Evolutionary conservation across 2,113 vertebrate genomes (phyloP).

Genomic region (Picathartes gymnocephalus): DNA sequence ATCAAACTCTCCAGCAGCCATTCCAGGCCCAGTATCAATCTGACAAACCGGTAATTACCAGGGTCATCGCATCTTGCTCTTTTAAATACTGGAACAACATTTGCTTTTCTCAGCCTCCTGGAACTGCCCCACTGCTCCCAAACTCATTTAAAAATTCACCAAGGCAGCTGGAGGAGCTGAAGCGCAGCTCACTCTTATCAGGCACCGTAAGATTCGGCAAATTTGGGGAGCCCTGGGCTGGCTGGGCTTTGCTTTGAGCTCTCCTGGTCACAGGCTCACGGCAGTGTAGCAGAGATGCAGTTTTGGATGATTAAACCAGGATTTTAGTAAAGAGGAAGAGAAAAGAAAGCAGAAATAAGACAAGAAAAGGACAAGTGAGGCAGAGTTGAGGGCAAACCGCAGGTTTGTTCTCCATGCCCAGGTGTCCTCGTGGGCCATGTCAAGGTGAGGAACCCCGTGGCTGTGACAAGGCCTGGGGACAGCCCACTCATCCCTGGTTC

Average conservation of each 20-base stretch:
- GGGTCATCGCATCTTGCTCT: neutral
- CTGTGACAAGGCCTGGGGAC: neutral
- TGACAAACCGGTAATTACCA: slow-evolving; percentile 29
- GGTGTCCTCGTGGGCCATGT: neutral
- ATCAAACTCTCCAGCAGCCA: slow-evolving; percentile 6
- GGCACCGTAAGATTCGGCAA: neutral
- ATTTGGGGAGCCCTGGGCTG: neutral
- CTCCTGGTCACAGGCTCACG: neutral
- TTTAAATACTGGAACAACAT: slow-evolving; percentile 19
- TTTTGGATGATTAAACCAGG: neutral
- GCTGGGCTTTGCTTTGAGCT: neutral
- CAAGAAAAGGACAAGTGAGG: rapidly evolving
- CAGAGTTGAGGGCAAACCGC: neutral
- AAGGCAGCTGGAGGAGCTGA: slow-evolving; percentile 27
- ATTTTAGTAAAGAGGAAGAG: neutral
- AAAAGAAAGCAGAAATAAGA: neutral
- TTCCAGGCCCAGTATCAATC: neutral
- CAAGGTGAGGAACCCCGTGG: neutral
- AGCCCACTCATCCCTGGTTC: neutral
- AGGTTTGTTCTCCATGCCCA: neutral
- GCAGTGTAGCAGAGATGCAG: neutral
- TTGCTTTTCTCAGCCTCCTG: slow-evolving; percentile 31
- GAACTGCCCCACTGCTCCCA: neutral
- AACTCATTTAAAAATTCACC: neutral
- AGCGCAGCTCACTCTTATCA: neutral